Evolutionary conservation across 2,113 vertebrate genomes (phyloP).

Genomic region (Pampusana beccarii): DNA sequence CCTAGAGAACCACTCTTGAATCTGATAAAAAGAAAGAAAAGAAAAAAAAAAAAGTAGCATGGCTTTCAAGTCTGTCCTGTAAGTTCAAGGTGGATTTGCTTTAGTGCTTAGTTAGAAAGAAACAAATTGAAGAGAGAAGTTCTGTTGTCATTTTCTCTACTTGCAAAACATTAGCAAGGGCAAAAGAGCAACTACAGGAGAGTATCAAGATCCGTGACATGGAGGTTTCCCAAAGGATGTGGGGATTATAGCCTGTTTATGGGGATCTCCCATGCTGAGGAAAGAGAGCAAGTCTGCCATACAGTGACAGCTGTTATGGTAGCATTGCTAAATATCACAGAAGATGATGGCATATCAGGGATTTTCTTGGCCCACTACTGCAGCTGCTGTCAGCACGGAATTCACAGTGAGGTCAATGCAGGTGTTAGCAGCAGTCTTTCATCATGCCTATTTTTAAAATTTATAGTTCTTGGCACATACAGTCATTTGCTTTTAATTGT

Average conservation of each 20-base stretch:
- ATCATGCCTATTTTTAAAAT: neutral
- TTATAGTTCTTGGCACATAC: neutral
- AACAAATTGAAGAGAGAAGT: neutral
- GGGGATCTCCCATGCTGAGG: neutral
- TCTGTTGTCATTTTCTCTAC: neutral
- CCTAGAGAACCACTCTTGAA: neutral
- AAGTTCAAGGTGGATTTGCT: neutral
- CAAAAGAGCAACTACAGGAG: neutral
- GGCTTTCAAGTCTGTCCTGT: neutral
- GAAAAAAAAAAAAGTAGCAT: neutral
- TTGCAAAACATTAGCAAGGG: neutral
- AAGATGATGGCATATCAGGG: accelerated
- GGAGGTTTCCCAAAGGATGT: neutral
- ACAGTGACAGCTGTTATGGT: neutral
- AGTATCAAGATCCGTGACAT: neutral
- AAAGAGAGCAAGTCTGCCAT: neutral
- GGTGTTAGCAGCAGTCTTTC: neutral
- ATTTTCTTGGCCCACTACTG: neutral
- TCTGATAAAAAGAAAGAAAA: neutral
- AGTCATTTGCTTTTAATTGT: neutral
- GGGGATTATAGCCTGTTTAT: neutral
- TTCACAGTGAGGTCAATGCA: neutral
- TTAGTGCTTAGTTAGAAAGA: neutral
- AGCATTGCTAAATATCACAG: neutral
- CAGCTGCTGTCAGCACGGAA: neutral